Base-by-base conservation (phyloP, 2,797 vertebrate genomes). In the Basileuterus tristriatus region DNA sequence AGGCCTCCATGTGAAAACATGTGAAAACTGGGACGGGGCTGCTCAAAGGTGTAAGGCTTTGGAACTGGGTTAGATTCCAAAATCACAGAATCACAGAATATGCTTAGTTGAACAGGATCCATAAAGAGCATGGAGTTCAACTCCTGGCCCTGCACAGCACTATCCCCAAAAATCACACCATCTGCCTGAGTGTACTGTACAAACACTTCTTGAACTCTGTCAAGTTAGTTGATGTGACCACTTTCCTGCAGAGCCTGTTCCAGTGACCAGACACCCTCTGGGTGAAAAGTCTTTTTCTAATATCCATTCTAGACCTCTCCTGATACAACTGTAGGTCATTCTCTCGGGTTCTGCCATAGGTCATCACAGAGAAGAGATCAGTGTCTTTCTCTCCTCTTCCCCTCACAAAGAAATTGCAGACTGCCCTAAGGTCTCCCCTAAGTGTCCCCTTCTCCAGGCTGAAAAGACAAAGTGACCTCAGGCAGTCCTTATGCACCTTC, bases 401-500 rank as follows among this genome's bases (percentile, higher is more conserved):
- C 6, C 21, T 10, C 22, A 65, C 0, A 2, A 65, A 12, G 36
- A 65, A 49, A 4, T 5, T 65, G 26, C 5, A 18, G 26, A 41
- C 14, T 32, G 15, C 11, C 3, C 6, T 36, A 26, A 36, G 17
- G 11, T 41, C 21, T 65, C 16, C 8, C 24, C 20, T 39, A 36
- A 32, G 26, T 17, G 17, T 30, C 13, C 15, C 36, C 27, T 22
- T 18, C 58, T 56, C 26, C 36, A 32, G 30, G 26, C 7, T 65
- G 26, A 63, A 55, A 16, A 72, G 30, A 26, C 13, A 11, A 12
- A 41, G 14, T 41, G 17, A 56, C 6, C 21, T 36, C 69, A 65
- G 36, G 26, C 18, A 2, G 30, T 19, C 8, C 9, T 65, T 36
- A 21, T 21, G 15, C 0, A 1, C 5, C 14, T 21, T 64, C 17